These are phyloP conservation scores for Malthinus flaveolus DNA, from an alignment of 2,888 invertebrate species.

Conservation along the genomic window DNA sequence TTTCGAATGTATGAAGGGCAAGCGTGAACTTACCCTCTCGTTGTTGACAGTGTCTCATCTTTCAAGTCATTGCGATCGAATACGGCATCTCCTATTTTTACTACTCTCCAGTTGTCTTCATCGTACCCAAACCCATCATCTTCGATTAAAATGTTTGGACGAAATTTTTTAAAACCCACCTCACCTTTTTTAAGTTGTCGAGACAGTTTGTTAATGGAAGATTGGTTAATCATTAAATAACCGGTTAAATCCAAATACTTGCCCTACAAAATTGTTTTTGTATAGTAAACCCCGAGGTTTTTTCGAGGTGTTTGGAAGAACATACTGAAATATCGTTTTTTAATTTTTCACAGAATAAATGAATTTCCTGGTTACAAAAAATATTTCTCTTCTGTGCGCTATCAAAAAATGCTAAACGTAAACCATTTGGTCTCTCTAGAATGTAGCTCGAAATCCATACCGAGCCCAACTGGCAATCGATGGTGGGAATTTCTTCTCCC, in stretches of 20 bases:
- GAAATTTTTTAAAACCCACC: constrained; percentile 56
- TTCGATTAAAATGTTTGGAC: constrained; percentile 61
- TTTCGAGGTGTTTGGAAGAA: neutral
- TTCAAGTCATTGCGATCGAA: constrained; percentile 50
- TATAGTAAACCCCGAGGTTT: neutral
- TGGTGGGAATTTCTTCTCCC: constrained; percentile 13
- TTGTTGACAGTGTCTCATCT: too few species aligned
- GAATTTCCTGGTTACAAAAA: too few species aligned
- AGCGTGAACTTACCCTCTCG: too few species aligned
- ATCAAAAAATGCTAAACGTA: constrained; percentile 50
- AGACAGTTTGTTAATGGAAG: constrained; percentile 60
- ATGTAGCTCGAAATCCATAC: constrained; percentile 62
- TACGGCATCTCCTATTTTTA: constrained; percentile 58
- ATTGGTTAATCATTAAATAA: constrained; percentile 57
- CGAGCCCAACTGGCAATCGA: constrained; percentile 67
- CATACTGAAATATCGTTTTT: constrained; percentile 42
- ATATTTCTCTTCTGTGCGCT: constrained; percentile 40
- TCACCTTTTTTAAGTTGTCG: constrained; percentile 48
- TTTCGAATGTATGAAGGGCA: too few species aligned
- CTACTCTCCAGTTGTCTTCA: constrained; percentile 62
- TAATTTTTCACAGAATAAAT: constrained; percentile 20
- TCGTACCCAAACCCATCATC: constrained; percentile 52
- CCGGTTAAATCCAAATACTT: constrained; percentile 59
- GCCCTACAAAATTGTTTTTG: constrained; percentile 54
- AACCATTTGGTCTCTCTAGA: constrained; percentile 42